A percentile compares a stretch with the other conserved stretches of the same genome.
These are phyloP conservation scores for Apocrypta bakeri DNA, from an alignment of 1,140 invertebrate species.

Conservation along the genomic window DNA sequence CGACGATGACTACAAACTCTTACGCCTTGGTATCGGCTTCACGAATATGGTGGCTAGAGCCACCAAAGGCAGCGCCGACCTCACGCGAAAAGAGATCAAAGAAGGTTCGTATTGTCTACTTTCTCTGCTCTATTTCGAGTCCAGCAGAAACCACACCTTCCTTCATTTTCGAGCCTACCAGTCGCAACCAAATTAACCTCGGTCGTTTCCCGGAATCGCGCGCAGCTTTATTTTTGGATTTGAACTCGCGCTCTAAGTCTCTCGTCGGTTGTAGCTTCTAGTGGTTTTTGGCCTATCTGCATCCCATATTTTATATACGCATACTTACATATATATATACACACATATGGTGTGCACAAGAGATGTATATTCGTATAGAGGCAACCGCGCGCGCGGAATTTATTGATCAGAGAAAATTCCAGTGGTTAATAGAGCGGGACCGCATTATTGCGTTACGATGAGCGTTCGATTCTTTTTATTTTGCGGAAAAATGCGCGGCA, in stretches of 20 bases:
- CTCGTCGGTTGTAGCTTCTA: background rate
- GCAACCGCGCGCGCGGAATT: background rate
- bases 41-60: slow-evolving; percentile 97
- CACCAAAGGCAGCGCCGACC: slow-evolving; percentile 95
- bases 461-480: background rate
- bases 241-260: background rate
- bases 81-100: slow-evolving; percentile 97
- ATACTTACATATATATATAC: too few species aligned
- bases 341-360: too few species aligned
- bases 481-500: background rate
- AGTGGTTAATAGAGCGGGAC: background rate
- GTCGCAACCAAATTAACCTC: background rate
- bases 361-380: background rate
- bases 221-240: background rate
- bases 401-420: background rate
- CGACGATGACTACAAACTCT: slow-evolving; percentile 94
- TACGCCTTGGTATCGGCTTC: slow-evolving; percentile 96
- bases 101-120: slow-evolving; percentile 78
- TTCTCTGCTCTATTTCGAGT: background rate
- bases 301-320: too few species aligned
- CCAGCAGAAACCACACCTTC: background rate
- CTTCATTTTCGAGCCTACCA: background rate
- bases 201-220: background rate
- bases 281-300: background rate
- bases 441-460: background rate